Evolutionary conservation across 2,113 vertebrate species (phyloP).

Genomic region (Ceyx melanurus): DNA sequence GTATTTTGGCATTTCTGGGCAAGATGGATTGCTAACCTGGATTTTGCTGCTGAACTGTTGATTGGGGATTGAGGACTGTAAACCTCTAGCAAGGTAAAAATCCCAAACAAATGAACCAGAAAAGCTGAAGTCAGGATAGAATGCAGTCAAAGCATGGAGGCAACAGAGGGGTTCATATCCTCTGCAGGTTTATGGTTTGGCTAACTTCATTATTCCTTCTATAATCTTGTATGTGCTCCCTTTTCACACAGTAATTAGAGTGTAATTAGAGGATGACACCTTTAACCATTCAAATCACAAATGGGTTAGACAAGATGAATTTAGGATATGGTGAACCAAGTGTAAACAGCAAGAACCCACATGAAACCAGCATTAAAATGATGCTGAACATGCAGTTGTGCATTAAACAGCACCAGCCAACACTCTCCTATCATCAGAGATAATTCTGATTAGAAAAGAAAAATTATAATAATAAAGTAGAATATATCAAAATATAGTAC

Average conservation of each 20-base stretch:
- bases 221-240: not conserved
- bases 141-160: not conserved
- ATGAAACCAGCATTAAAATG: not conserved
- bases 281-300: not conserved
- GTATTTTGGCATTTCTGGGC: not conserved
- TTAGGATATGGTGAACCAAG: not conserved
- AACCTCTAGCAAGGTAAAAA: not conserved
- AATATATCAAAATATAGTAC: too few species aligned
- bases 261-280: not conserved
- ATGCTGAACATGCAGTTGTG: not conserved
- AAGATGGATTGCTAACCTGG: not conserved
- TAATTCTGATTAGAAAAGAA: too few species aligned
- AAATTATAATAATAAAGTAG: too few species aligned
- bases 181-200: not conserved
- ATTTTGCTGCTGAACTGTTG: not conserved
- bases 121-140: not conserved
- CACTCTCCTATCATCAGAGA: not conserved
- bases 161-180: rapidly evolving
- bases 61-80: not conserved
- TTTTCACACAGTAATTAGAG: not conserved
- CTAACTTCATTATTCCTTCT: not conserved
- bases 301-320: not conserved
- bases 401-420: not conserved
- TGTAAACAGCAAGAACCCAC: not conserved
- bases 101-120: not conserved